These are phyloP conservation scores for Hemaris fuciformis DNA, from an alignment of 2,888 invertebrate species.

Conservation along the genomic window DNA sequence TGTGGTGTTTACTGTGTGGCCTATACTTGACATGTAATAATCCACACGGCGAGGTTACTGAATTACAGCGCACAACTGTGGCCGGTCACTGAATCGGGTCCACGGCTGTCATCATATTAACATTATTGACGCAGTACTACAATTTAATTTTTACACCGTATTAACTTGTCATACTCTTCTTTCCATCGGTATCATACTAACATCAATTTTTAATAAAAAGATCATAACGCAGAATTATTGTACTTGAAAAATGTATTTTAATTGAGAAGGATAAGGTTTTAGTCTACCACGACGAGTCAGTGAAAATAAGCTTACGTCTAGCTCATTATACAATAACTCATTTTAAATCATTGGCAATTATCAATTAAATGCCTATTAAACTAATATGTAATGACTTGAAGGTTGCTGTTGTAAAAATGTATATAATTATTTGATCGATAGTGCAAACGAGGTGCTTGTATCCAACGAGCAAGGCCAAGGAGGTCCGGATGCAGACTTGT, in stretches of 20 bases:
- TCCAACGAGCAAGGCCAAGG: conserved; percentile 43
- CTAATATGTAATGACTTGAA: neutral
- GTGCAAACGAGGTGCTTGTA: neutral
- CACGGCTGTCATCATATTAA: conserved; percentile 4
- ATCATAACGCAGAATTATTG: neutral
- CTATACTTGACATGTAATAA: conserved; percentile 48
- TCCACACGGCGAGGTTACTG: conserved; percentile 47
- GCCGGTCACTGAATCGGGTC: conserved; percentile 33
- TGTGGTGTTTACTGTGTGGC: conserved; percentile 51
- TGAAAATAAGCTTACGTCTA: no score
- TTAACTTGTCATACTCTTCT: no score
- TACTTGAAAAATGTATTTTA: no score
- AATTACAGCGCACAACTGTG: conserved; percentile 45
- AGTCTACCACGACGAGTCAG: no score
- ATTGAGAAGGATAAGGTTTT: no score
- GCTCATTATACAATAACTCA: no score
- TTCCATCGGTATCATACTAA: no score
- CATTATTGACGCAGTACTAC: no score
- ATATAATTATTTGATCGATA: neutral
- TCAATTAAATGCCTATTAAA: neutral
- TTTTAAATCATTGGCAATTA: neutral
- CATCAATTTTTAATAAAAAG: no score
- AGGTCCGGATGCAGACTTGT: conserved; percentile 45
- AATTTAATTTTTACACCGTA: no score
- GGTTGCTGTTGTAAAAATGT: neutral